These are phyloP conservation scores for Liparis tanakae DNA, from an alignment of 2,797 vertebrate genomes.

Conservation along the genomic window DNA sequence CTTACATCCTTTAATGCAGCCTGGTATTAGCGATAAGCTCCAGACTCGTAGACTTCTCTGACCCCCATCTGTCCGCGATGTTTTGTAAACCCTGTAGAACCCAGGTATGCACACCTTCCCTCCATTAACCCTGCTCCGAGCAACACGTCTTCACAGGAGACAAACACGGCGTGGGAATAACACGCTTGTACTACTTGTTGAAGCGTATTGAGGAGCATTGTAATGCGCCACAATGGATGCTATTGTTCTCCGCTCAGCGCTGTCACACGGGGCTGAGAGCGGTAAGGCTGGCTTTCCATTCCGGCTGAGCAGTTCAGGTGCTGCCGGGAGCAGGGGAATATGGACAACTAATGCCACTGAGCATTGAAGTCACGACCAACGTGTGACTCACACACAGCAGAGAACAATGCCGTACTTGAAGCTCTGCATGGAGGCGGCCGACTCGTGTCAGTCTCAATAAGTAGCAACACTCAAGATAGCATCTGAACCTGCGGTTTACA, in stretches of 20 bases:
- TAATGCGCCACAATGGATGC: conserved; percentile 45
- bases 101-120: conserved; percentile 32
- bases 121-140: background rate
- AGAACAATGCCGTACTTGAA: conserved; percentile 46
- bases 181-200: conserved; percentile 58
- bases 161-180: conserved; percentile 47
- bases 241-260: conserved; percentile 52
- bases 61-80: conserved; percentile 39
- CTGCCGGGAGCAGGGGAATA: conserved; percentile 29
- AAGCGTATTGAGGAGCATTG: conserved; percentile 67
- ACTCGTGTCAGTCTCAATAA: conserved; percentile 24
- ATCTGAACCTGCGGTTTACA: conserved; percentile 13
- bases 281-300: conserved; percentile 36
- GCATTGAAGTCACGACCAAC: conserved; percentile 43
- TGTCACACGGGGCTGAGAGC: conserved; percentile 58
- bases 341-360: conserved; percentile 21
- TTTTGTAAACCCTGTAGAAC: conserved; percentile 30
- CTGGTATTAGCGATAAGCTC: conserved; percentile 42
- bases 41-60: conserved; percentile 36
- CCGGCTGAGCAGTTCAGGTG: conserved; percentile 51
- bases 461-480: conserved; percentile 16
- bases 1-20: conserved; percentile 29
- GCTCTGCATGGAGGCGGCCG: conserved; percentile 17
- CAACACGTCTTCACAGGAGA: conserved; percentile 2
- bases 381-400: conserved; percentile 47